Evolutionary conservation across 2,888 invertebrate genomes (phyloP), one percentile per base, ranked within the genome.

Genomic region (Ditylenchus weischeri): DNA sequence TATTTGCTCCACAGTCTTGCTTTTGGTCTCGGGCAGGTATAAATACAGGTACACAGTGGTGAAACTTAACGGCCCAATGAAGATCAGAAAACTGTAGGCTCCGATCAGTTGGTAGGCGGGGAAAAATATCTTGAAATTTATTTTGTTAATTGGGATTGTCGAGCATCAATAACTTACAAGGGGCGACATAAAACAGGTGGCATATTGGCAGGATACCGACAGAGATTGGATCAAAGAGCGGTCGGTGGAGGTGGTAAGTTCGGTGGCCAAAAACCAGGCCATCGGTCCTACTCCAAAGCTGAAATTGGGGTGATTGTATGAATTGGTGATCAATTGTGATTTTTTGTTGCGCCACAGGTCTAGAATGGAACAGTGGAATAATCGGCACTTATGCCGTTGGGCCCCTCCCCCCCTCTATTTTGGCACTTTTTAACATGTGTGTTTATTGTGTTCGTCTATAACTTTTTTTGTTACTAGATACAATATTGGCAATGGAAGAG

Each of bases 231-330:
- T 68, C 38, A 60, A 57, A 6, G 69, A 36, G 2, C 73, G 61
- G 36, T 60, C 50, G 6, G 62, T 68, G 11, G 69, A 66, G 8
- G 74, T 70, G 2, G 78, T 75, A 11, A 79, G 59, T 61, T 79
- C 79, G 0, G 79, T 78, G 23, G 78, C 77, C 43, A 79, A 65
- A 35, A 78, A 78, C 66, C 77, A 71, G 0, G 79, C 78, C 7
- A 76, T 65, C 1, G 79, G 79, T 0, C 78, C 78, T 6, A 79
- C 76, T 21, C 79, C 78, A 21, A 76, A 71, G 62, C 78, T 78
- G 62, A 71, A 64, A 62, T n/a, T 63, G 3, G 2, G 29, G 29
- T 29, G 29, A 5, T 29, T 29, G 29, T 29, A 29, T 29, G 5
- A 29, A 4, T 29, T 29, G 29, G 29, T 29, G 29, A 29, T 29